phyloP scores from a whole-genome alignment of 2,797 vertebrate species.

The Philypnodon macrostomus region DNA sequence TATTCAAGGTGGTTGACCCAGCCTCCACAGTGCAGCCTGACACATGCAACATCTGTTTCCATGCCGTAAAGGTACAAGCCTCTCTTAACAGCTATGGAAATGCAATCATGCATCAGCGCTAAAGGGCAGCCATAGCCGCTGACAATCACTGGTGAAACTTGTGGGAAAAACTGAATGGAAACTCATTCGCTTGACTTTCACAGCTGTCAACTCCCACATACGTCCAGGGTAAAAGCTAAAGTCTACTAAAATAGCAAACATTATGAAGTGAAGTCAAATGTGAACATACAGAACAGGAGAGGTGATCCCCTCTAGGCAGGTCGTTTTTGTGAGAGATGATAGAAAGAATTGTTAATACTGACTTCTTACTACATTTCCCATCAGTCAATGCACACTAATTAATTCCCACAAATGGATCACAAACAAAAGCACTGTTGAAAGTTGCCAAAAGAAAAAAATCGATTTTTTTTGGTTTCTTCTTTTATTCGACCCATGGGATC shows the following conservation, averaged over 20 bases:
- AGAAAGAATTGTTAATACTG: constrained; percentile 1
- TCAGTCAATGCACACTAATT: constrained; percentile 49
- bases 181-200: constrained; percentile 44
- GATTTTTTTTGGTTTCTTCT: constrained; percentile 24
- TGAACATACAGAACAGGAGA: constrained; percentile 21
- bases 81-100: constrained; percentile 58
- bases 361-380: constrained; percentile 28
- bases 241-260: constrained; percentile 7
- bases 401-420: constrained; percentile 38
- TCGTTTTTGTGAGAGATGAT: no score
- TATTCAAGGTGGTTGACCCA: constrained; percentile 39
- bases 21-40: constrained; percentile 52
- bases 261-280: constrained; percentile 18
- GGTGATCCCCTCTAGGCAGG: constrained; percentile 24
- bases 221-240: background rate
- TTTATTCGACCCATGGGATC: constrained; percentile 51
- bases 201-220: constrained; percentile 20
- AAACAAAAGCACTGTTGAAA: constrained; percentile 26
- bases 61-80: constrained; percentile 55
- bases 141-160: constrained; percentile 44
- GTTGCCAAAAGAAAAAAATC: constrained; percentile 22
- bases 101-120: constrained; percentile 59
- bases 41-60: constrained; percentile 72
- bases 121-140: constrained; percentile 40
- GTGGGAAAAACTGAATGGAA: constrained; percentile 58